Evolutionary conservation across 2,888 invertebrate genomes (phyloP).

Genomic region (Chirona hameri): DNA sequence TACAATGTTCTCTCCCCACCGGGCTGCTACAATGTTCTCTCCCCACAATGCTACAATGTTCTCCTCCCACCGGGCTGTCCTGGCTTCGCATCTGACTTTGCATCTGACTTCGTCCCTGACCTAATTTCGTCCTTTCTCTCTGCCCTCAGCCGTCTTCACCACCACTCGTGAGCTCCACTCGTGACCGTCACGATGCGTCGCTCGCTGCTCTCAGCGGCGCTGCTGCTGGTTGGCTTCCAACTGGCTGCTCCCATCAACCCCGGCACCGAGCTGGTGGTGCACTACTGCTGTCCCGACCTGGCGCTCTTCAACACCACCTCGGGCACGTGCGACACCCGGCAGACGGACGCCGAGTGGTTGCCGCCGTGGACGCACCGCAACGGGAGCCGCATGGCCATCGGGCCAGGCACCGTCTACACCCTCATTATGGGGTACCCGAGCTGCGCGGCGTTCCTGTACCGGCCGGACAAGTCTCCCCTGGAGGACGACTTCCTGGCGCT

Average conservation of each 20-base stretch:
- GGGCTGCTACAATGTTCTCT: too few species aligned
- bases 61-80: too few species aligned
- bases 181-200: too few species aligned
- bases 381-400: constrained; percentile 7
- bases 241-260: background rate
- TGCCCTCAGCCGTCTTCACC: too few species aligned
- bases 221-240: background rate
- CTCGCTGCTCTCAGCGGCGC: background rate
- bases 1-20: too few species aligned
- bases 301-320: constrained; percentile 25
- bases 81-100: too few species aligned
- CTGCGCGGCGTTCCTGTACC: constrained; percentile 7
- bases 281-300: constrained; percentile 29
- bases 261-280: background rate
- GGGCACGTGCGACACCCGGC: background rate
- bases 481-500: constrained; percentile 28
- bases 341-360: constrained; percentile 27
- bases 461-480: constrained; percentile 23
- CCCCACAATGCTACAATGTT: too few species aligned
- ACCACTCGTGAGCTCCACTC: too few species aligned
- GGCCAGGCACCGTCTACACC: constrained; percentile 13
- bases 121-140: too few species aligned
- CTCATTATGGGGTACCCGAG: constrained; percentile 25
- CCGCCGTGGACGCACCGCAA: constrained; percentile 29
- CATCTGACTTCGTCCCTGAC: too few species aligned